A percentile compares a stretch with the other conserved stretches of the same genome.
These are phyloP conservation scores for Cliona cf. orientalis DNA, from an alignment of 37 sponge, comb jelly and placozoan genomes.

Conservation along the genomic window DNA sequence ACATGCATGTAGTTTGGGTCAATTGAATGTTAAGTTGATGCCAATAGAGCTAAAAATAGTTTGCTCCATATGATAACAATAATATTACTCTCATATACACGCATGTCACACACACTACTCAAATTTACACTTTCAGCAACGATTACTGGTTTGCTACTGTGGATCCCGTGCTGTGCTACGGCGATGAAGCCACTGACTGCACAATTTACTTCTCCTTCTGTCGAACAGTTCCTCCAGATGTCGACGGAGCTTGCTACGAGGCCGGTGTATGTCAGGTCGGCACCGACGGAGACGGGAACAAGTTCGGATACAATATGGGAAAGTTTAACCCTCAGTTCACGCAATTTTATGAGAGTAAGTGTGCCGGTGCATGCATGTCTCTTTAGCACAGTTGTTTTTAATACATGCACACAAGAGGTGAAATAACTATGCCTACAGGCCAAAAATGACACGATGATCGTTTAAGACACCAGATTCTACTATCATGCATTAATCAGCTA, in stretches of 20 bases:
- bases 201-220: constrained; percentile 36
- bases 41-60: too few species aligned
- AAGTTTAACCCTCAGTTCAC: constrained; percentile 5
- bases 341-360: constrained; percentile 27
- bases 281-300: neutral
- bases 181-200: neutral
- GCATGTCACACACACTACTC: neutral
- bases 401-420: neutral
- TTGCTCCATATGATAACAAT: too few species aligned
- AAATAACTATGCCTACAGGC: neutral
- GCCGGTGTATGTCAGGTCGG: constrained; percentile 27
- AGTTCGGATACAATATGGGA: constrained; percentile 9
- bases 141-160: constrained; percentile 22
- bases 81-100: too few species aligned
- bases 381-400: neutral
- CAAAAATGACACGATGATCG: neutral
- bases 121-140: constrained; percentile 2
- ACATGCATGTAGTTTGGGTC: neutral
- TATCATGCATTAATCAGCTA: neutral
- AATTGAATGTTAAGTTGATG: too few species aligned
- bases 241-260: constrained; percentile 19
- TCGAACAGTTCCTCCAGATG: constrained; percentile 27
- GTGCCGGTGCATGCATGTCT: neutral
- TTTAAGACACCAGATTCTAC: neutral
- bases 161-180: neutral